Conservation (phyloP, 2,888 invertebrate species). For the Syrphus vitripennis region DNA sequence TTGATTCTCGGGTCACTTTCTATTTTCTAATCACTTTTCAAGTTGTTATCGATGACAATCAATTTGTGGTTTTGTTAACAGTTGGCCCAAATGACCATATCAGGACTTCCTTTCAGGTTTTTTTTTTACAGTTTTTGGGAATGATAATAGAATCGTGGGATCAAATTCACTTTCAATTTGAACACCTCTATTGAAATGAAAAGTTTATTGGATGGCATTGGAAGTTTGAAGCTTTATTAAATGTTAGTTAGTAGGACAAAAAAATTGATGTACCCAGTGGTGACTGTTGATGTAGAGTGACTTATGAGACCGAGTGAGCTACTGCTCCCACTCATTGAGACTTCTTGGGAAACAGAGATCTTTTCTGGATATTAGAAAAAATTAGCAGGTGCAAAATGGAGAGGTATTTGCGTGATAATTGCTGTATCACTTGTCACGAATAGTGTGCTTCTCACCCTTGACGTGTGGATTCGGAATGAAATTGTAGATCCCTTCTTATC, state of each 20-base stretch:
- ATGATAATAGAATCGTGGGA: not conserved
- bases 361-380: too few species aligned
- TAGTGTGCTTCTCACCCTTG: too few species aligned
- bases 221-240: not conserved
- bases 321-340: too few species aligned
- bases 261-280: not conserved
- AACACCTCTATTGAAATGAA: not conserved
- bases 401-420: too few species aligned
- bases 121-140: not conserved
- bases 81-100: constrained; percentile 44
- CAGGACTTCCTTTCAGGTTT: constrained; percentile 13
- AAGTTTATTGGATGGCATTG: not conserved
- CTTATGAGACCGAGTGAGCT: not conserved
- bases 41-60: constrained; percentile 40
- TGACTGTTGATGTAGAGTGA: not conserved
- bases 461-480: too few species aligned
- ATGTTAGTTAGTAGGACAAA: not conserved
- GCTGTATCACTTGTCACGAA: too few species aligned
- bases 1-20: constrained; percentile 55
- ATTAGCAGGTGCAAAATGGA: too few species aligned
- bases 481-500: too few species aligned
- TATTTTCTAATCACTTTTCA: constrained; percentile 63
- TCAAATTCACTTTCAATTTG: constrained; percentile 21
- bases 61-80: constrained; percentile 35
- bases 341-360: too few species aligned